Evolutionary conservation across 92 coral and sea anemone genomes (phyloP).

Genomic region (Nematostella vectensis): DNA sequence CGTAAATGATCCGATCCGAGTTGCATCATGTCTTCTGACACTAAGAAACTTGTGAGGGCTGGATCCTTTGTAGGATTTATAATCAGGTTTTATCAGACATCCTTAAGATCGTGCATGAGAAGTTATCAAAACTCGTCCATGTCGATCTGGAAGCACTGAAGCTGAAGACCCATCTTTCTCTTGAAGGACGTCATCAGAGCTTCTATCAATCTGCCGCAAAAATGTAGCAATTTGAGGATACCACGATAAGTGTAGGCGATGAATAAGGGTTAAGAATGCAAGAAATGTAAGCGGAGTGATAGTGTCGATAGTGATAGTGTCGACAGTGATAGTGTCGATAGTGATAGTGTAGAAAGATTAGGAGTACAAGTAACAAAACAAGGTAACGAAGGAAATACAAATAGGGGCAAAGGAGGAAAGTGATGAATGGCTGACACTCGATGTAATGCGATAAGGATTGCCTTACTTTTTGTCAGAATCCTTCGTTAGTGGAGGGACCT

Average conservation of each 20-base stretch:
- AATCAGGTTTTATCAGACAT: too few species aligned
- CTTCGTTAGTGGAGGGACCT: conserved; percentile 55
- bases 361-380: too few species aligned
- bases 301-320: neutral
- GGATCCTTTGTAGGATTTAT: too few species aligned
- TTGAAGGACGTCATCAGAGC: conserved; percentile 78
- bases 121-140: conserved; percentile 77
- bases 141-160: conserved; percentile 82
- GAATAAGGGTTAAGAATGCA: too few species aligned
- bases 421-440: too few species aligned
- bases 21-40: too few species aligned
- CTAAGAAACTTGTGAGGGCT: too few species aligned
- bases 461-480: conserved; percentile 77
- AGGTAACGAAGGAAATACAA: too few species aligned
- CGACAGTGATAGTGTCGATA: neutral
- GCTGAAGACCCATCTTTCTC: conserved; percentile 81
- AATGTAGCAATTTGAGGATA: neutral
- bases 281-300: neutral
- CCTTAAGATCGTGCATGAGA: too few species aligned
- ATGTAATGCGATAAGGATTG: too few species aligned
- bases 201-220: conserved; percentile 56
- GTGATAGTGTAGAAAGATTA: neutral
- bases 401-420: too few species aligned
- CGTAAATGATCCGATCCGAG: too few species aligned
- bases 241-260: neutral